Conservation (phyloP, 2,797 vertebrate species). For the Ataeniobius toweri region DNA sequence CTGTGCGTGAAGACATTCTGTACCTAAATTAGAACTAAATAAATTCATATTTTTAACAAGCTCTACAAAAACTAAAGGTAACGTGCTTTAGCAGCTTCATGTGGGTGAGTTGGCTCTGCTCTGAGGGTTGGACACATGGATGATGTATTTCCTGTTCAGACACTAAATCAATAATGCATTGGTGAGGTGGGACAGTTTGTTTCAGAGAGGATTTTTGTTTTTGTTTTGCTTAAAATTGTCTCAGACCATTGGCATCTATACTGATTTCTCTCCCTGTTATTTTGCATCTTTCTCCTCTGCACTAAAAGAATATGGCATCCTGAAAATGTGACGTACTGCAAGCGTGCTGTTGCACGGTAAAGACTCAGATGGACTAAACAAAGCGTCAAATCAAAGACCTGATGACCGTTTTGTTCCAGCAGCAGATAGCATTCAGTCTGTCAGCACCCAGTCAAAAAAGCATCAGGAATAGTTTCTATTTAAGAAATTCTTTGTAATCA, state of each 20-base stretch:
- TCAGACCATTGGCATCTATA: neutral
- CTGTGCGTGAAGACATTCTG: too few relatives aligned
- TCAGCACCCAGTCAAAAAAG: constrained; percentile 10
- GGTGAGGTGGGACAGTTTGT: too few relatives aligned
- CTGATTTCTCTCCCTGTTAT: neutral
- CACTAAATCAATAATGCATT: too few relatives aligned
- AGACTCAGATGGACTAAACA: neutral
- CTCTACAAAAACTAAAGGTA: neutral
- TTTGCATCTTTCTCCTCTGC: neutral
- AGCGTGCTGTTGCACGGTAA: neutral
- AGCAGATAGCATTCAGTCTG: neutral
- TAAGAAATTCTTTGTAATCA: constrained; percentile 26
- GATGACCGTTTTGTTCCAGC: neutral
- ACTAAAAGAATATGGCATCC: neutral
- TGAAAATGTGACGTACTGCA: neutral
- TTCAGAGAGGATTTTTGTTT: neutral
- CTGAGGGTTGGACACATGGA: too few relatives aligned
- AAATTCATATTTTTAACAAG: neutral
- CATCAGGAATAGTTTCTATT: constrained; percentile 45
- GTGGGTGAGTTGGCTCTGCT: too few relatives aligned
- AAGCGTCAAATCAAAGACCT: neutral
- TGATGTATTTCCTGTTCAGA: too few relatives aligned
- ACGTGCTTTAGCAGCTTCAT: neutral
- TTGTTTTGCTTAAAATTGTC: neutral
- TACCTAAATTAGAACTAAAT: too few relatives aligned